Base-by-base conservation (phyloP, 1,140 invertebrate species). In the Ephestia elutella region DNA sequence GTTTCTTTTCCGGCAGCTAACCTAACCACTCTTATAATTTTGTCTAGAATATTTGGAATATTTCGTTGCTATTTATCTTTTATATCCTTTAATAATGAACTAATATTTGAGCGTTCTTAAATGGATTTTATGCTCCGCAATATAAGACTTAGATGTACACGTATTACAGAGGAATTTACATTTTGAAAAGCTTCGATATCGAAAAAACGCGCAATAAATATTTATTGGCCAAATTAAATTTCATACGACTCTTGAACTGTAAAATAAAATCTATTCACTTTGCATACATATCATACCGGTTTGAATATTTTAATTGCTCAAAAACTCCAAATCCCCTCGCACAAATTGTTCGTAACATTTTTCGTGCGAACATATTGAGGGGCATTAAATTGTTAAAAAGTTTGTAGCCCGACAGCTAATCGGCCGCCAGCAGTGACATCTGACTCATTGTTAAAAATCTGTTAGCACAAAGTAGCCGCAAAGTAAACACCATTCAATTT, bases 401-500 rank as follows among this genome's bases (percentile, higher is more conserved):
- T 83, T 83, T 76, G n/a, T 44, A 13, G 21, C 21, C 15, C 38
- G 38, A 10, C 13, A 17, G 38, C 38, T 44, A 67, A 79, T 75
- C 67, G 63, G 73, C 64, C 74, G 73, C 71, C 73, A 75, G 68
- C 70, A 53, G 68, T 61, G 67, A 64, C 60, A 62, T 38, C 58
- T 13, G 35, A 11, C 30, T 32, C 62, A 66, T 62, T 59, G 58
- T 65, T 49, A 60, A 69, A 55, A 61, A 61, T 49, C 65, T 68
- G 66, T 57, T 35, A 49, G 65, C 69, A 75, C 75, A 78, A 81
- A 81, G 64, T 70, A 73, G 73, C 80, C 80, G 63, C 78, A 71
- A 78, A 80, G 79, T 80, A 85, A 83, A 84, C 73, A 81, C 76
- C 79, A 80, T 85, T 82, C 73, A 74, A 81, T 85, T 85, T 87